Evolutionary conservation across 1,140 invertebrate genomes (phyloP).

Genomic region (Oryzaephilus surinamensis): DNA sequence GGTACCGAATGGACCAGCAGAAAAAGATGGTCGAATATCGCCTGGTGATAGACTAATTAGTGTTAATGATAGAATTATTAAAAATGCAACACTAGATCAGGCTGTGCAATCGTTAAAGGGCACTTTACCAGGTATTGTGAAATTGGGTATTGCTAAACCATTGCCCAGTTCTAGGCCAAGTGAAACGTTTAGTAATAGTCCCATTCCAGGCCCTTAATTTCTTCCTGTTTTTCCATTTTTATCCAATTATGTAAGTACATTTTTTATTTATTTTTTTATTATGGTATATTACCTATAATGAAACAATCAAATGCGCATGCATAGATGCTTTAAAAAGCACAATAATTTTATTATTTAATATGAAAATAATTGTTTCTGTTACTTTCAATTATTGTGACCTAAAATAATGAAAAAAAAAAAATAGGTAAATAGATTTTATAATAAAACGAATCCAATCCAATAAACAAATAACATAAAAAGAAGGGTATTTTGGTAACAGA

Average conservation of each 20-base stretch:
- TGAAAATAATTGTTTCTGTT: too few relatives aligned
- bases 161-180: conserved; percentile 41
- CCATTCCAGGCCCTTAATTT: conserved; percentile 7
- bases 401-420: too few relatives aligned
- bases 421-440: too few relatives aligned
- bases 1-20: conserved; percentile 83
- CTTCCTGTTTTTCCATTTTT: neutral
- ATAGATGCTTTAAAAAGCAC: too few relatives aligned
- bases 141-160: conserved; percentile 77
- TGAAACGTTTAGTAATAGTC: conserved; percentile 17
- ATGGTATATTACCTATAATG: neutral
- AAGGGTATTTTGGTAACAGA: conserved; percentile 8
- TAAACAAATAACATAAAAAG: conserved; percentile 1
- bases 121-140: conserved; percentile 70
- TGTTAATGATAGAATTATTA: conserved; percentile 41
- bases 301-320: too few relatives aligned
- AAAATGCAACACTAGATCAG: conserved; percentile 79
- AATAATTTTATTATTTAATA: too few relatives aligned
- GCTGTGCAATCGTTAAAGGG: conserved; percentile 83
- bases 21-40: conserved; percentile 77
- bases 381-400: too few relatives aligned
- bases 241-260: too few relatives aligned
- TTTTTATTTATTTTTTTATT: neutral
- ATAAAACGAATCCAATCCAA: too few relatives aligned
- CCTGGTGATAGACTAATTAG: conserved; percentile 65